These are phyloP conservation scores for Dreissena polymorpha DNA, from an alignment of 1,140 invertebrate species.

Conservation along the genomic window DNA sequence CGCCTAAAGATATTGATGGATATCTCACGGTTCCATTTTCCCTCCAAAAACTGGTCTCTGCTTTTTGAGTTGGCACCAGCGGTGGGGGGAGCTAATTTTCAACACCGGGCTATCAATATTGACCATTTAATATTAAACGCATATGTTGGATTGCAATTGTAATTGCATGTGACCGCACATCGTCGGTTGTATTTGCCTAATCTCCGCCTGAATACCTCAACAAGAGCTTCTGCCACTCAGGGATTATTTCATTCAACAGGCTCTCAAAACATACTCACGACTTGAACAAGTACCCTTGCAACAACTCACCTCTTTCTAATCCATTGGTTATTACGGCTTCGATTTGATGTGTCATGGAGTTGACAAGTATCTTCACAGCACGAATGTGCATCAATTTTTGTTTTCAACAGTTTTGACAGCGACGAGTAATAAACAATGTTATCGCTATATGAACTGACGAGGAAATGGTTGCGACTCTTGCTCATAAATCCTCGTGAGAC, in stretches of 20 bases:
- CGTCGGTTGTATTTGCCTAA: slow-evolving; percentile 45
- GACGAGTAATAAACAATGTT: slow-evolving; percentile 47
- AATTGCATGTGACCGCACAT: slow-evolving; percentile 44
- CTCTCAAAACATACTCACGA: not conserved
- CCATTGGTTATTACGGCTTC: slow-evolving; percentile 11
- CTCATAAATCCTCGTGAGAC: slow-evolving; percentile 44
- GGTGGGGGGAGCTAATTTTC: too few species aligned
- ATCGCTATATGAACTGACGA: slow-evolving; percentile 15
- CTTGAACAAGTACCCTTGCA: not conserved
- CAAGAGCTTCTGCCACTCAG: slow-evolving; percentile 40
- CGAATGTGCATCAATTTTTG: slow-evolving; percentile 54
- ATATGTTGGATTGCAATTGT: slow-evolving; percentile 54
- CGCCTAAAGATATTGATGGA: too few species aligned
- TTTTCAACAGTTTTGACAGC: slow-evolving; percentile 55
- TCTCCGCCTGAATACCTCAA: slow-evolving; percentile 20
- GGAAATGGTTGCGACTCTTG: slow-evolving; percentile 12
- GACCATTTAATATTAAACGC: slow-evolving; percentile 51
- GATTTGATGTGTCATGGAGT: slow-evolving; percentile 29
- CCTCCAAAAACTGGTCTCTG: too few species aligned
- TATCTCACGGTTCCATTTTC: too few species aligned
- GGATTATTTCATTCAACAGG: slow-evolving; percentile 28
- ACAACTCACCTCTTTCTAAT: not conserved
- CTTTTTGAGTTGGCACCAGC: too few species aligned
- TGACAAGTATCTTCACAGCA: slow-evolving; percentile 31
- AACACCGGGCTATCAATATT: slow-evolving; percentile 27